Base-by-base conservation (phyloP, 2,888 invertebrate species). In the Tachina lurida region DNA sequence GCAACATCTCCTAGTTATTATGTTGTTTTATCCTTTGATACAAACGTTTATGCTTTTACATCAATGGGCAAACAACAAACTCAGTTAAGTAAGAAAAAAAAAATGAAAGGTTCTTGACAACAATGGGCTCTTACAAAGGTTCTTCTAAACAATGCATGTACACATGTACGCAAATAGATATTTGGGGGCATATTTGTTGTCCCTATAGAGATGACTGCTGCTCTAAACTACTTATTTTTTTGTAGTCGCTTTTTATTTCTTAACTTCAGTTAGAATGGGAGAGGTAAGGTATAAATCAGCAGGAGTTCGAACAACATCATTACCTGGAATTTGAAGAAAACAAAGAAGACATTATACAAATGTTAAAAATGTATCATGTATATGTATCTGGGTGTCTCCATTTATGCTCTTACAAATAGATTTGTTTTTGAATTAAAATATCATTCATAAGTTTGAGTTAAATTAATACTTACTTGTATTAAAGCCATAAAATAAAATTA, bases 201-300 rank as follows among this genome's bases (percentile, higher is more conserved):
- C 31, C 12, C 52, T 39, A 39, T 39, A 39, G 22, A 52, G 17
- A 47, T 73, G 60, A 17, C 49, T 52, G 62, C 63, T 74, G 62
- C 60, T 39, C 70, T 45, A 56, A 19, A 22, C 10, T 41, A 22
- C 17, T 62, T 74, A 10, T 62, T 62, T 15, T 45, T 22, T 60
- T 39, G 9, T 31, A 31, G 7, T 7, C 31, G 31, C 7, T 31
- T 5, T 31, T 31, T 31, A 31, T 31, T 31, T 31, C 31, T 31
- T 31, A 31, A 54, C 52, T 19, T 54, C 12, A n/a, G n/a, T 73
- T 52, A 15, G 9, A 75, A 56, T 13, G 5, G 13, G 75, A 79
- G 65, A 75, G 79, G 75, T 49, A 74, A 71, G 84, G 79, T 76
- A 79, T 76, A 84, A 84, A 84, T 65, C 84, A 84, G 79, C 84